Evolutionary conservation across 2,888 invertebrate species (phyloP).

Genomic region (Lobophora halterata): DNA sequence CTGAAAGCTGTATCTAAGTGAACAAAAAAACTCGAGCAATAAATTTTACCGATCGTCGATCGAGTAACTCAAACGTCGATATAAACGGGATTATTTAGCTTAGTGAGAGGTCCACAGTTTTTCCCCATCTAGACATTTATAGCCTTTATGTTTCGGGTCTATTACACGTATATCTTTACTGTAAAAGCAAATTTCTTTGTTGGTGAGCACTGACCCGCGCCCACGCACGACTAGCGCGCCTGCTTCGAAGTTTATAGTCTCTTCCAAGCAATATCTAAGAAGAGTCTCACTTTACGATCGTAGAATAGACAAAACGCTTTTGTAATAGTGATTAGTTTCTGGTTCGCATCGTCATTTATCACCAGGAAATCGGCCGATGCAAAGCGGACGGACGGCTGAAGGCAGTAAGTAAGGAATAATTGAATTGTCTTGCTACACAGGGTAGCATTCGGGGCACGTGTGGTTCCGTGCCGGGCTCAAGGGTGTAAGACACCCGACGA

Average conservation of each 20-base stretch:
- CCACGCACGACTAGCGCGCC: slow-evolving; percentile 47
- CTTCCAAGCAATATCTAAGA: slow-evolving; percentile 57
- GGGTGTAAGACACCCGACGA: slow-evolving; percentile 25
- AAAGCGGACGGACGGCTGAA: slow-evolving; percentile 37
- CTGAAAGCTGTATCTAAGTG: slow-evolving; percentile 7
- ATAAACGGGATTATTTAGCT: slow-evolving; percentile 32
- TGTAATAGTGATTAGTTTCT: slow-evolving; percentile 50
- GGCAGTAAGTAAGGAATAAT: slow-evolving; percentile 45
- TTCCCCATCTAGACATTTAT: slow-evolving; percentile 17
- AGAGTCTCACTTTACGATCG: slow-evolving; percentile 58
- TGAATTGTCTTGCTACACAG: slow-evolving; percentile 53
- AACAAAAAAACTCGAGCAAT: slow-evolving; percentile 22
- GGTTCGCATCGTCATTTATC: slow-evolving; percentile 42
- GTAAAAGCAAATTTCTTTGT: slow-evolving; percentile 32
- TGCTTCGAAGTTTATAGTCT: slow-evolving; percentile 50
- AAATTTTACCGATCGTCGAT: slow-evolving; percentile 30
- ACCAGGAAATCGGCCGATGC: slow-evolving; percentile 44
- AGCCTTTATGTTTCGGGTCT: slow-evolving; percentile 4
- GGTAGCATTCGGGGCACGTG: slow-evolving; percentile 43
- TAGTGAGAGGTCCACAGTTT: slow-evolving; percentile 20
- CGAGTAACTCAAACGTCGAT: slow-evolving; percentile 30
- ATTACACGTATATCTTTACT: slow-evolving; percentile 25
- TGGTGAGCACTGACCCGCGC: slow-evolving; percentile 30
- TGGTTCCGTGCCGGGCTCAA: slow-evolving; percentile 54
- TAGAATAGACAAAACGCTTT: slow-evolving; percentile 42